phyloP scores from a whole-genome alignment of 2,888 invertebrate species.

The Apeira syringaria region DNA sequence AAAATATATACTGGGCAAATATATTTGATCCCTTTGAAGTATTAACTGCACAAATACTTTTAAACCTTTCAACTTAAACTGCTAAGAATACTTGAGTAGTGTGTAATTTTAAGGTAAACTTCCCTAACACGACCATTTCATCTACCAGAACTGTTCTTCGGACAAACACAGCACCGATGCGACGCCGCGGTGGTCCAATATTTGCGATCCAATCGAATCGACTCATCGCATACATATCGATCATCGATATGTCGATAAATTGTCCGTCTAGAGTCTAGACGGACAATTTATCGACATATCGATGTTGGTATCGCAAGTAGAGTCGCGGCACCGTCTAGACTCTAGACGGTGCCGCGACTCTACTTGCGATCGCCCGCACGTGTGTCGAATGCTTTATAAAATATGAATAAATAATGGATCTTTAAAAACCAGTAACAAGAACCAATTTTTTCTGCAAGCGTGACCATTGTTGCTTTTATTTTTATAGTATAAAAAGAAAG shows the following conservation, averaged over 20 bases:
- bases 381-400: constrained; percentile 42
- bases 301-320: constrained; percentile 44
- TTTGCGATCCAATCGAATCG: constrained; percentile 44
- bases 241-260: constrained; percentile 32
- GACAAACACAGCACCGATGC: constrained; percentile 33
- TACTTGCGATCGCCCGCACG: constrained; percentile 42
- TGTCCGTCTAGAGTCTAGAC: too few relatives aligned
- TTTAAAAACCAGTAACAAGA: too few relatives aligned
- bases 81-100: neutral
- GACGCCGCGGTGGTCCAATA: constrained; percentile 53
- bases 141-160: constrained; percentile 20
- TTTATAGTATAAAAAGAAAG: too few relatives aligned
- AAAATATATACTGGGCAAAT: too few relatives aligned
- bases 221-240: constrained; percentile 45
- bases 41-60: too few relatives aligned
- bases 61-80: too few relatives aligned
- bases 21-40: too few relatives aligned
- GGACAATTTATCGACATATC: too few relatives aligned
- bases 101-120: constrained; percentile 2
- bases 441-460: too few relatives aligned
- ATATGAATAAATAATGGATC: neutral
- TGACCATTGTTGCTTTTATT: too few relatives aligned
- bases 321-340: constrained; percentile 48
- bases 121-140: constrained; percentile 2
- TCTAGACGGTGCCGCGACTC: constrained; percentile 47